phyloP scores from a whole-genome alignment of 2,797 vertebrate genomes.

The Pipistrellus nathusii region DNA sequence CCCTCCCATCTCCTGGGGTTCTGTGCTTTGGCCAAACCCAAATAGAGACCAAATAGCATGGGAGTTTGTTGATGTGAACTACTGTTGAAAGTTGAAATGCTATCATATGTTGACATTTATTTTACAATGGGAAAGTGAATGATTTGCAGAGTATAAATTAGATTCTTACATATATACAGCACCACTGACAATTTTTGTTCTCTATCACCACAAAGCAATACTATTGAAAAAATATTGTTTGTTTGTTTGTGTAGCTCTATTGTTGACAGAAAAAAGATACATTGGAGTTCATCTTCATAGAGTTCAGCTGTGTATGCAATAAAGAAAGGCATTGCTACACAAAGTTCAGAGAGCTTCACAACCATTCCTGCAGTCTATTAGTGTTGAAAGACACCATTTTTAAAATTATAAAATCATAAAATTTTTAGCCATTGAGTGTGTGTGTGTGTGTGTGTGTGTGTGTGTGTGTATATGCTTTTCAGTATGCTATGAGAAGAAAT shows the following conservation, averaged over 20 bases:
- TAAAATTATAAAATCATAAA: conserved; percentile 10
- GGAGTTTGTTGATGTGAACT: background rate
- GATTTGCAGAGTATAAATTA: background rate
- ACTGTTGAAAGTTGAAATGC: background rate
- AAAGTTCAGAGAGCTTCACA: background rate
- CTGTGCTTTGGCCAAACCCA: background rate
- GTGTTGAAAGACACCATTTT: conserved; percentile 7
- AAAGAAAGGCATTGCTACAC: background rate
- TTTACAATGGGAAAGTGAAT: background rate
- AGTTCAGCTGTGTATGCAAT: background rate
- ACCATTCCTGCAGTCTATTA: background rate
- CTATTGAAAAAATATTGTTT: background rate
- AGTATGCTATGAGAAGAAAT: background rate
- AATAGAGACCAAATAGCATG: background rate
- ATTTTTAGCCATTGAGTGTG: background rate
- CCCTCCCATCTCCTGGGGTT: background rate
- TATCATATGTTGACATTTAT: background rate
- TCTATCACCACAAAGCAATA: background rate
- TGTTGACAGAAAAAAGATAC: background rate
- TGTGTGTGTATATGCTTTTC: background rate
- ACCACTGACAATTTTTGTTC: background rate
- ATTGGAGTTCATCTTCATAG: background rate
- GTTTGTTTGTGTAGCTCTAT: background rate
- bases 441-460: background rate
- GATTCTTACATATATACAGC: background rate